Evolutionary conservation across 2,888 invertebrate species (phyloP).

Genomic region (Pristionchus japonicus): DNA sequence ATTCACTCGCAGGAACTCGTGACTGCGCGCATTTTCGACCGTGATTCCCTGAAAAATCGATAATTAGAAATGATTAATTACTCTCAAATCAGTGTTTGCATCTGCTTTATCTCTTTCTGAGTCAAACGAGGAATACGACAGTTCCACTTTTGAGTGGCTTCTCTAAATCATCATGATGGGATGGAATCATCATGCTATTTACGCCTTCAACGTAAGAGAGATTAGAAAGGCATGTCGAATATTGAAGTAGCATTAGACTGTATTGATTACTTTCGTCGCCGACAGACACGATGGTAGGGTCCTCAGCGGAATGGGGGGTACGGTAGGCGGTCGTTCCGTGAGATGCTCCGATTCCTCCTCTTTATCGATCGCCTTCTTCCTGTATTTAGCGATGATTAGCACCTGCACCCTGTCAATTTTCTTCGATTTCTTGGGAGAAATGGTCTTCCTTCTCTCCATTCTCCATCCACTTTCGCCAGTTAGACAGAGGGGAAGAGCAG

Average conservation of each 20-base stretch:
- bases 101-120: background rate
- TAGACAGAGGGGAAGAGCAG: background rate
- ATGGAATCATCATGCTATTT: no score
- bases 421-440: no score
- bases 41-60: slow-evolving; percentile 47
- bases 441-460: background rate
- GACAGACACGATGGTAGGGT: background rate
- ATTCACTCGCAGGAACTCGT: slow-evolving; percentile 64
- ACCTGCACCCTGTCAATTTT: background rate
- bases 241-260: no score
- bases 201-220: no score
- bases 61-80: background rate
- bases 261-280: background rate
- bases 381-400: background rate
- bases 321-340: background rate
- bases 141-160: background rate
- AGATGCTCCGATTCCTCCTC: background rate
- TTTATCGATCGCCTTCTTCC: slow-evolving; percentile 1
- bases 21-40: slow-evolving; percentile 53
- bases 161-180: background rate
- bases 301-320: slow-evolving; percentile 20
- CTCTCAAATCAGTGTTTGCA: background rate
- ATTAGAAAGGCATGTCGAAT: no score
- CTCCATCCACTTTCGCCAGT: background rate
- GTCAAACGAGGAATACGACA: background rate